phyloP scores from a whole-genome alignment of 2,888 invertebrate species.

The Cactoblastis cactorum region DNA sequence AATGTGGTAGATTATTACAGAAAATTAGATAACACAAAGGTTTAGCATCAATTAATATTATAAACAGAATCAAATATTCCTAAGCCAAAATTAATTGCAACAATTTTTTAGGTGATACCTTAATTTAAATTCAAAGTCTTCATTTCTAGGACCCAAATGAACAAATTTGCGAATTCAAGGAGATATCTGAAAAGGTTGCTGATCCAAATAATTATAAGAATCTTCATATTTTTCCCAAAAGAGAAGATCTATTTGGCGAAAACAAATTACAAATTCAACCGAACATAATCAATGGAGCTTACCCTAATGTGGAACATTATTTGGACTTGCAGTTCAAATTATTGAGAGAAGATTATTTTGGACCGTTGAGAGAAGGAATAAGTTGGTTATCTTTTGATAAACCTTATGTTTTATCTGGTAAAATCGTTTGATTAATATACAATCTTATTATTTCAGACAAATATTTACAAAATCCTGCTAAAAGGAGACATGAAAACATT shows the following conservation, averaged over 20 bases:
- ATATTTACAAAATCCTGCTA: conserved; percentile 68
- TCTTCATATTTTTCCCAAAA: conserved; percentile 63
- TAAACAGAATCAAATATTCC: too few relatives aligned
- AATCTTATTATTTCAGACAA: conserved; percentile 43
- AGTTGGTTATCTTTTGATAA: conserved; percentile 48
- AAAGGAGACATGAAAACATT: conserved; percentile 64
- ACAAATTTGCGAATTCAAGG: neutral
- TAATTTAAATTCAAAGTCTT: neutral
- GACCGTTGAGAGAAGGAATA: conserved; percentile 85
- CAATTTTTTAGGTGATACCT: too few relatives aligned
- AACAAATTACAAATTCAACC: conserved; percentile 58
- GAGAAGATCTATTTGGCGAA: conserved; percentile 73
- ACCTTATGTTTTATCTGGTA: neutral
- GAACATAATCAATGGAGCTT: conserved; percentile 81
- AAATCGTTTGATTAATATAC: neutral
- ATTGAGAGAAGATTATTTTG: conserved; percentile 88
- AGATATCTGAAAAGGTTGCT: conserved; percentile 15
- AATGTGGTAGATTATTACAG: neutral
- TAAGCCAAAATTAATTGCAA: too few relatives aligned
- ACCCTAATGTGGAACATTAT: conserved; percentile 83
- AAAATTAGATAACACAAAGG: too few relatives aligned
- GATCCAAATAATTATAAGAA: conserved; percentile 44
- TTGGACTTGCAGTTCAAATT: conserved; percentile 89
- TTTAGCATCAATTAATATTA: too few relatives aligned
- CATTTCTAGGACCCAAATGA: conserved; percentile 19